Conservation (phyloP, 2,113 vertebrate species). For the Rhabdornis inornatus region DNA sequence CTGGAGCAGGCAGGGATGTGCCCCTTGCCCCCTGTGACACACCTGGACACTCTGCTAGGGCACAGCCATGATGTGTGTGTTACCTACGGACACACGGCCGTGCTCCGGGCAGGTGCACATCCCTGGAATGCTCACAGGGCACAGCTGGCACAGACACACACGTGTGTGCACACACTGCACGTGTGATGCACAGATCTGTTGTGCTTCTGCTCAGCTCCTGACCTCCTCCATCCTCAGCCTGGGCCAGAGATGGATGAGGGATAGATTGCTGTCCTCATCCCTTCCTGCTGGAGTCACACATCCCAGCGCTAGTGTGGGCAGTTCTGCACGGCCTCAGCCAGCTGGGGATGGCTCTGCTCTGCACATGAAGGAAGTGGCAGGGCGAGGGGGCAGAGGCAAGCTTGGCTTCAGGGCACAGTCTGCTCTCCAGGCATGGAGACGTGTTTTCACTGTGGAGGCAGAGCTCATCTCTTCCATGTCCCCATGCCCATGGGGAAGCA, state of each 20-base stretch:
- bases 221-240: neutral
- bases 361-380: neutral
- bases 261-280: neutral
- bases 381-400: neutral
- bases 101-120: neutral
- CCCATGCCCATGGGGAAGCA: fast-evolving
- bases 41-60: neutral
- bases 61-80: fast-evolving
- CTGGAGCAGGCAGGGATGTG: fast-evolving
- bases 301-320: fast-evolving
- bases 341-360: neutral
- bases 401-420: neutral
- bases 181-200: fast-evolving
- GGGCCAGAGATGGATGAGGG: neutral
- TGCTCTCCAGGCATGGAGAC: neutral
- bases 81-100: fast-evolving
- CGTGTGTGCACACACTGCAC: fast-evolving
- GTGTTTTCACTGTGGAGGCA: neutral
- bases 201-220: neutral
- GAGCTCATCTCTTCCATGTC: neutral
- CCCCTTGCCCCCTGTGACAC: fast-evolving
- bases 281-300: neutral
- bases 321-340: neutral
- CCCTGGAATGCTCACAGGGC: fast-evolving
- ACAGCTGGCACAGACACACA: neutral